Conservation (phyloP, 1,140 invertebrate genomes). For the Mya arenaria region DNA sequence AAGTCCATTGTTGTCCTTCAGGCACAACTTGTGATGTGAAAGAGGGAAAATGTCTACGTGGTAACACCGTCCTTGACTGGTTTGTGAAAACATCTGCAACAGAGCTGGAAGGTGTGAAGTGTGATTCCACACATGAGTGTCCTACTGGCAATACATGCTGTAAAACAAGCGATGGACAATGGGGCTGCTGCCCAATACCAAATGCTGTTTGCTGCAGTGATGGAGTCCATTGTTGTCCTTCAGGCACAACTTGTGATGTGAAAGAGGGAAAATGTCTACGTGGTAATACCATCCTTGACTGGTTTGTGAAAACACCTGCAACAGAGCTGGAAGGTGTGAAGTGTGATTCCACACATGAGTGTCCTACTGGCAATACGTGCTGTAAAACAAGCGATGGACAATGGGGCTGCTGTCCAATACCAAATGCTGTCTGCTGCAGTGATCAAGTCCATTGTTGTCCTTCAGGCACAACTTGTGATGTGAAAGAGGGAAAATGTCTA, state of each 20-base stretch:
- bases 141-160: constrained; percentile 79
- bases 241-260: constrained; percentile 56
- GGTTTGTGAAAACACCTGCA: constrained; percentile 53
- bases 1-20: constrained; percentile 66
- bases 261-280: constrained; percentile 35
- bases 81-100: constrained; percentile 54
- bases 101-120: neutral
- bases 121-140: constrained; percentile 66
- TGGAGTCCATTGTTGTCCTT: constrained; percentile 61
- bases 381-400: constrained; percentile 69
- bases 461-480: constrained; percentile 68
- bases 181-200: constrained; percentile 73
- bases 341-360: constrained; percentile 57
- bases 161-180: constrained; percentile 66
- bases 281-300: constrained; percentile 14
- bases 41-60: constrained; percentile 50
- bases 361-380: constrained; percentile 78
- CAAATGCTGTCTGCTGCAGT: constrained; percentile 75
- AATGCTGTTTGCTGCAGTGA: constrained; percentile 61
- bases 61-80: constrained; percentile 34
- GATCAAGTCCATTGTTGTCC: constrained; percentile 76
- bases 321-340: neutral
- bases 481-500: constrained; percentile 58
- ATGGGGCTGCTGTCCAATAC: constrained; percentile 79
- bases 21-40: constrained; percentile 61